Evolutionary conservation across 2,113 vertebrate species (phyloP).

Genomic region (Serilophus lunatus): DNA sequence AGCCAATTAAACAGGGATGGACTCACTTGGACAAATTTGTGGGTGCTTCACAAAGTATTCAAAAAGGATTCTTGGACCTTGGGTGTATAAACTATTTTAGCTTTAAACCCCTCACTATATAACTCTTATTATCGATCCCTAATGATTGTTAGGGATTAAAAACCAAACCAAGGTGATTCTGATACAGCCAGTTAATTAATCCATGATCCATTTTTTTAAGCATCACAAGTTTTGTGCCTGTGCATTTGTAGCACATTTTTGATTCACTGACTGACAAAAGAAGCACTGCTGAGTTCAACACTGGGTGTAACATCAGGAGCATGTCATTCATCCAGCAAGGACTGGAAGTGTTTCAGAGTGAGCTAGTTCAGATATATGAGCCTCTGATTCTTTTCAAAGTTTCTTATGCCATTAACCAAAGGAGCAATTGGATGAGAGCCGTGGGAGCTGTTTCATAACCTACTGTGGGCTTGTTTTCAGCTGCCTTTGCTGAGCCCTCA

Average conservation of each 20-base stretch:
- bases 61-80: not conserved
- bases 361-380: not conserved
- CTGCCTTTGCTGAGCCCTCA: not conserved
- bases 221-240: not conserved
- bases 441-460: slow-evolving; percentile 43
- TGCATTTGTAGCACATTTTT: not conserved
- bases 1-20: not conserved
- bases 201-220: not conserved
- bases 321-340: not conserved
- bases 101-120: not conserved
- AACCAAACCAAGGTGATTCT: not conserved
- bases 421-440: not conserved
- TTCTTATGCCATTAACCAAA: slow-evolving; percentile 10
- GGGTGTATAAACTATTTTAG: not conserved
- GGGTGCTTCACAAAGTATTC: not conserved
- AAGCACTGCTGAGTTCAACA: not conserved
- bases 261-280: not conserved
- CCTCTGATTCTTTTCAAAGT: not conserved
- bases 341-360: not conserved
- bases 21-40: not conserved
- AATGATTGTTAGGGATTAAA: not conserved
- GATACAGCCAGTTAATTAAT: not conserved
- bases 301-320: not conserved
- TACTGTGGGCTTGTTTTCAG: slow-evolving; percentile 20
- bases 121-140: not conserved